Base-by-base conservation (phyloP, 2,888 invertebrate genomes). In the Drosophila lacicola region DNA sequence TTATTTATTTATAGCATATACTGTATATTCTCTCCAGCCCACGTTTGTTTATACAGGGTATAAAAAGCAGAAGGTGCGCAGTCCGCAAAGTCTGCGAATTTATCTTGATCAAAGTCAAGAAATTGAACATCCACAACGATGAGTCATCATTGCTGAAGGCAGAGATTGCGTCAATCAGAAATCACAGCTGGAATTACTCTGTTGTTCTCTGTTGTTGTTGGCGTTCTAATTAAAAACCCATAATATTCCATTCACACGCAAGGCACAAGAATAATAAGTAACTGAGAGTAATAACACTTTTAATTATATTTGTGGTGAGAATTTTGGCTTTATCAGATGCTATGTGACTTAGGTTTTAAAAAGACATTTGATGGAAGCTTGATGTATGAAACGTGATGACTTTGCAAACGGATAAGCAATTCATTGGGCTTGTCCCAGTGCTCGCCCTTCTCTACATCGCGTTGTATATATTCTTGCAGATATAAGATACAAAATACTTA, bases 211-310 rank as follows among this genome's bases (percentile, higher is more conserved):
- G n/a, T n/a, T n/a, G n/a, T n/a, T 21, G 37, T 45, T 58, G 54
- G 54, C 57, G 69, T 77, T 85, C 62, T 80, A 80, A 81, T 82
- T 81, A 77, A 81, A 69, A 64, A 70, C 34, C 56, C 70, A 74
- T 66, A 74, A 77, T 62, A 63, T 49, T 51, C 10, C 50, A 29
- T 29, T 29, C 29, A 70, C 77, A 67, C 80, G 77, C 73, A 47
- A 65, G 46, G 61, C 73, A 39, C 47, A 67, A 66, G 68, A 80
- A 78, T 70, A 77, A 64, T 66, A 73, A 78, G 53, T 39, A 44
- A 39, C 29, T 3, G 49, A 25, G 50, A 46, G 60, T 61, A 61
- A 79, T 70, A 70, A 70, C 70, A 77, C 55, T 78, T 77, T 65
- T 78, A 78, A 76, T 76, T 76, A 68, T 67, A 76, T 70, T 58